Percentiles rank a stretch among this genome's conserved stretches.
phyloP scores from a whole-genome alignment of 2,888 invertebrate species.

The Sturmia bella region DNA sequence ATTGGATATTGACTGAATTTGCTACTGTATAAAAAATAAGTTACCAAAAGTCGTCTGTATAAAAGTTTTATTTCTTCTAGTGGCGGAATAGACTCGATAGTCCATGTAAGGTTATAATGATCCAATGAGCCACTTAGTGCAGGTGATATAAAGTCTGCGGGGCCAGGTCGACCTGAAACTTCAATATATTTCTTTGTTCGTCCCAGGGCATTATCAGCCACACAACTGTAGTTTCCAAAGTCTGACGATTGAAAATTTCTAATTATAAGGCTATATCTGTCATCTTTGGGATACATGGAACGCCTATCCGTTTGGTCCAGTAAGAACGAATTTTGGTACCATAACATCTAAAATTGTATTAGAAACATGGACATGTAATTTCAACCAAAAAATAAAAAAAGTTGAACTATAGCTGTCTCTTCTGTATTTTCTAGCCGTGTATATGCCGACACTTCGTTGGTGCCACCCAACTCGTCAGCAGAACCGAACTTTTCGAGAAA shows the following conservation, averaged over 20 bases:
- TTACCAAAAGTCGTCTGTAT: slow-evolving; percentile 85
- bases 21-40: too few species aligned
- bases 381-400: too few species aligned
- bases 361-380: not conserved
- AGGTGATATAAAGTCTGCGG: slow-evolving; percentile 85
- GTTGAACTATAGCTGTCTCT: too few species aligned
- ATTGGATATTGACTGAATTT: not conserved
- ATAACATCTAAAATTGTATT: slow-evolving; percentile 83
- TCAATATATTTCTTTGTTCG: slow-evolving; percentile 84
- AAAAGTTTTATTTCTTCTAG: slow-evolving; percentile 85
- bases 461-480: too few species aligned
- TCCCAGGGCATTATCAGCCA: slow-evolving; percentile 83
- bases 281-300: slow-evolving; percentile 84
- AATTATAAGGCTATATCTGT: slow-evolving; percentile 84
- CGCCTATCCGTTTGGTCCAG: slow-evolving; percentile 85
- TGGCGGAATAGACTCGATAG: slow-evolving; percentile 86
- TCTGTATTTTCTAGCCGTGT: too few species aligned
- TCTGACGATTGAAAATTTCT: slow-evolving; percentile 85
- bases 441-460: too few species aligned
- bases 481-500: too few species aligned
- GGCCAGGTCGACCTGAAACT: slow-evolving; percentile 86
- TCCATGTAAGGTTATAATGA: slow-evolving; percentile 86
- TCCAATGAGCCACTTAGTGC: slow-evolving; percentile 84
- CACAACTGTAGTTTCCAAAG: slow-evolving; percentile 85
- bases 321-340: slow-evolving; percentile 86